A percentile compares a stretch with the other conserved stretches of the same genome.
Evolutionary conservation across 1,140 invertebrate species (phyloP).

Genomic region (Pseudomyrmex pallidus): DNA sequence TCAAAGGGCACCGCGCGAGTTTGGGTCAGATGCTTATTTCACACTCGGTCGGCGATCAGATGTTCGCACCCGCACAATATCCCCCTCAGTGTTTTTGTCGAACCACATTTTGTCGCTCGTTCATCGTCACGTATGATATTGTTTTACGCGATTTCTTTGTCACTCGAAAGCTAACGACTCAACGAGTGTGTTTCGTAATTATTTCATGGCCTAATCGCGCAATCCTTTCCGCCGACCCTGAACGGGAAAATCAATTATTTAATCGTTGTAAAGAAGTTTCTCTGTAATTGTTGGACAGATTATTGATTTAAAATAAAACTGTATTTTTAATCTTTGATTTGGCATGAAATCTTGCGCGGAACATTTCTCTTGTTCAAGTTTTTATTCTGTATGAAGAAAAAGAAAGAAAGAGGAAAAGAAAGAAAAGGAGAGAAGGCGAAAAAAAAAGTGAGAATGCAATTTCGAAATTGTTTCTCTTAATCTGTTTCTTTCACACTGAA

Average conservation of each 20-base stretch:
- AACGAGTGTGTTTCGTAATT: slow-evolving; percentile 34
- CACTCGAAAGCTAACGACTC: background rate
- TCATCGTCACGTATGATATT: slow-evolving; percentile 15
- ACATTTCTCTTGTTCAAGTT: no score
- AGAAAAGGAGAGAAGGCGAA: no score
- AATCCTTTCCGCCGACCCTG: slow-evolving; percentile 11
- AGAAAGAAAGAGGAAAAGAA: no score
- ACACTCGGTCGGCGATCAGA: slow-evolving; percentile 29
- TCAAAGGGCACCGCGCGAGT: slow-evolving; percentile 6
- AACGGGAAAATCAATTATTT: slow-evolving; percentile 13
- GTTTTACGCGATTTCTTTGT: slow-evolving; percentile 30
- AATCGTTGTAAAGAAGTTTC: background rate
- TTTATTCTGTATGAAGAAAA: no score
- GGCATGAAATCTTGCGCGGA: no score
- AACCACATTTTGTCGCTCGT: slow-evolving; percentile 4
- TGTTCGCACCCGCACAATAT: slow-evolving; percentile 7
- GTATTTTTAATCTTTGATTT: no score
- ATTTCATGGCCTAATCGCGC: slow-evolving; percentile 21
- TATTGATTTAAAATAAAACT: no score
- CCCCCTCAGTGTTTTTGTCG: background rate
- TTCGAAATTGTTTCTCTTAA: no score
- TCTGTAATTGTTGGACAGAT: background rate
- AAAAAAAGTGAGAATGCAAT: no score
- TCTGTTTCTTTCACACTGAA: no score
- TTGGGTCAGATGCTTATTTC: slow-evolving; percentile 37